Evolutionary conservation across 2,797 vertebrate species (phyloP).

Genomic region (Anguilla marmorata): DNA sequence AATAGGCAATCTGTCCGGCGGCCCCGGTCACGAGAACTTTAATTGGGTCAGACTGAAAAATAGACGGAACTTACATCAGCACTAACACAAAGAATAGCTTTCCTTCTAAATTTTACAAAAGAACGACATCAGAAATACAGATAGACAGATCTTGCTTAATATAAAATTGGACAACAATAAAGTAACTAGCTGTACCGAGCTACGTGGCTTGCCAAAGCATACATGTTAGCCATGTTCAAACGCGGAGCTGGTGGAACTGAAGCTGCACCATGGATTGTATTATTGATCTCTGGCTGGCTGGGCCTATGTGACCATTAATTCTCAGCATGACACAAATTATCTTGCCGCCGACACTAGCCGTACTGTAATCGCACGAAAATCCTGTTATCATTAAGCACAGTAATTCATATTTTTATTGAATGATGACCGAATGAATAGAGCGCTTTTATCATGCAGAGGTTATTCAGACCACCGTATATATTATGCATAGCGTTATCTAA

Average conservation of each 20-base stretch:
- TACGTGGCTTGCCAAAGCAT: not conserved
- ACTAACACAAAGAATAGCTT: not conserved
- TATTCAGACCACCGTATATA: not conserved
- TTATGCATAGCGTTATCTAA: not conserved
- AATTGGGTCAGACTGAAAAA: conserved; percentile 80
- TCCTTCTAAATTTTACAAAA: not conserved
- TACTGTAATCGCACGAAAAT: not conserved
- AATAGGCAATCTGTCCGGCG: conserved; percentile 96
- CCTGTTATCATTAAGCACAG: too few species aligned
- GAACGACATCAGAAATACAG: not conserved
- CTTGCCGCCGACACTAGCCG: not conserved
- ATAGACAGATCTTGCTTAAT: not conserved
- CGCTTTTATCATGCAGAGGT: not conserved
- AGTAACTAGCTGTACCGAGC: not conserved
- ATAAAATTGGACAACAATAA: conserved; percentile 39
- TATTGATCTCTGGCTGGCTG: not conserved
- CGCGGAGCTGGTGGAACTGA: not conserved
- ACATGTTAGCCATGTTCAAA: not conserved
- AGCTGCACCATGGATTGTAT: not conserved
- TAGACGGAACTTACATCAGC: not conserved
- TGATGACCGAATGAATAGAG: conserved; percentile 18
- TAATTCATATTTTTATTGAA: not conserved
- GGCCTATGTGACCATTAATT: not conserved
- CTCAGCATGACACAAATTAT: not conserved
- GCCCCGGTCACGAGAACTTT: conserved; percentile 93